These are phyloP conservation scores for Dreissena polymorpha DNA, from an alignment of 1,140 invertebrate genomes.

Conservation along the genomic window DNA sequence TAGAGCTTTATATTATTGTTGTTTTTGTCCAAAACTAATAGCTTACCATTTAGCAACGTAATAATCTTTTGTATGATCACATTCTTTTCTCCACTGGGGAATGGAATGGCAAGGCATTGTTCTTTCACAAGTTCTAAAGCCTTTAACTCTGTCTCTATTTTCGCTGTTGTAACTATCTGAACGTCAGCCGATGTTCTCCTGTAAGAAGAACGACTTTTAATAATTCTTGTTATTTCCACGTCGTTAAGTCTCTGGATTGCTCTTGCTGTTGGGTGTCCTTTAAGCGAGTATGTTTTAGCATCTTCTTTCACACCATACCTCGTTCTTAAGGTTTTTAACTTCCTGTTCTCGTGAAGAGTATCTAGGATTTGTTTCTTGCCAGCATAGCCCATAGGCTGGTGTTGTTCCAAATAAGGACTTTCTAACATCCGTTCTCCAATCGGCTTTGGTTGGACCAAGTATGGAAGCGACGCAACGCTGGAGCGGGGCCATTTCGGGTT, in stretches of 20 bases:
- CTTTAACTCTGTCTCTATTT: neutral
- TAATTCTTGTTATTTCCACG: neutral
- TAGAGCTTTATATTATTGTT: slow-evolving; percentile 48
- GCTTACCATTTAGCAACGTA: slow-evolving; percentile 24
- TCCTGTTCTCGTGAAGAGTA: neutral
- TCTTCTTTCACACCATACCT: slow-evolving; percentile 6
- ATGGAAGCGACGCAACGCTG: slow-evolving; percentile 32
- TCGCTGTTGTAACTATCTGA: neutral
- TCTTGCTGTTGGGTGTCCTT: neutral
- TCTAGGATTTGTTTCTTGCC: slow-evolving; percentile 1
- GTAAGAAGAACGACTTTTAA: neutral
- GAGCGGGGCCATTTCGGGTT: slow-evolving; percentile 35
- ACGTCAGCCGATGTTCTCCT: neutral
- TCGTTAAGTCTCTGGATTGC: neutral
- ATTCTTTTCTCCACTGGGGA: slow-evolving; percentile 28
- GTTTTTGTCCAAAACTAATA: slow-evolving; percentile 22
- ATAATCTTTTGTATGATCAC: slow-evolving; percentile 22
- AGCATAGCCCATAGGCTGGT: slow-evolving; percentile 11
- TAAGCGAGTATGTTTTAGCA: neutral
- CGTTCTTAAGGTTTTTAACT: slow-evolving; percentile 11
- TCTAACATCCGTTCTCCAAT: slow-evolving; percentile 11
- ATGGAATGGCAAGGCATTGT: slow-evolving; percentile 29
- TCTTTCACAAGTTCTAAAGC: slow-evolving; percentile 23
- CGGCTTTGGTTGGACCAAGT: slow-evolving; percentile 36
- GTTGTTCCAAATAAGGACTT: neutral